Evolutionary conservation across 1,140 invertebrate genomes (phyloP).

Genomic region (Bombus terrestris): DNA sequence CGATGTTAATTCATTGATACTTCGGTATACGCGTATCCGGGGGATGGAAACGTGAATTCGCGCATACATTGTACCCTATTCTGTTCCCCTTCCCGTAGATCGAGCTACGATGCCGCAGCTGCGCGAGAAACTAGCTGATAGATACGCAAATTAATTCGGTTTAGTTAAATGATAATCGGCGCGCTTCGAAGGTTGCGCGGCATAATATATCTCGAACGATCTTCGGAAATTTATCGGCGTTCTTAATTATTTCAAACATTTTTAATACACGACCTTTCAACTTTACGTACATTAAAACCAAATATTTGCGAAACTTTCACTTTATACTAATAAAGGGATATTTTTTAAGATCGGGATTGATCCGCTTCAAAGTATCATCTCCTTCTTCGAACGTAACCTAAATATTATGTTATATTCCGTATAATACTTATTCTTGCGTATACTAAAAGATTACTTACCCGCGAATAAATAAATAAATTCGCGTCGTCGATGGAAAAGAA

Average conservation of each 20-base stretch:
- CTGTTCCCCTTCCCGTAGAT: constrained; percentile 1
- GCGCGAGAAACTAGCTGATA: constrained; percentile 42
- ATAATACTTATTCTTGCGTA: background rate
- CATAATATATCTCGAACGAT: constrained; percentile 44
- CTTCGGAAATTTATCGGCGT: constrained; percentile 23
- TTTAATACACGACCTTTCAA: background rate
- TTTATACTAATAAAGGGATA: background rate
- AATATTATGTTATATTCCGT: background rate
- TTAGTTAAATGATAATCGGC: constrained; percentile 66
- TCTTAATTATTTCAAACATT: background rate
- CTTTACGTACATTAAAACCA: background rate
- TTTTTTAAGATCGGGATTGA: background rate
- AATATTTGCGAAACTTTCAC: background rate
- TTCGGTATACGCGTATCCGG: constrained; percentile 17
- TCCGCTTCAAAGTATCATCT: no score
- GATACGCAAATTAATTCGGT: constrained; percentile 66
- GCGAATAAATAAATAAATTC: background rate
- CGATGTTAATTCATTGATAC: constrained; percentile 30
- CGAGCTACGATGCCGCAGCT: constrained; percentile 27
- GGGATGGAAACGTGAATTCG: constrained; percentile 9
- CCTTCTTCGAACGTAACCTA: background rate
- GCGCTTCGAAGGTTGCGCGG: constrained; percentile 37
- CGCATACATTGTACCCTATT: constrained; percentile 17
- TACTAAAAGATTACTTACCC: no score
- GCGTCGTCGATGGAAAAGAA: background rate